Evolutionary conservation across 2,888 invertebrate genomes (phyloP).

Genomic region (Odontocolon sp.): DNA sequence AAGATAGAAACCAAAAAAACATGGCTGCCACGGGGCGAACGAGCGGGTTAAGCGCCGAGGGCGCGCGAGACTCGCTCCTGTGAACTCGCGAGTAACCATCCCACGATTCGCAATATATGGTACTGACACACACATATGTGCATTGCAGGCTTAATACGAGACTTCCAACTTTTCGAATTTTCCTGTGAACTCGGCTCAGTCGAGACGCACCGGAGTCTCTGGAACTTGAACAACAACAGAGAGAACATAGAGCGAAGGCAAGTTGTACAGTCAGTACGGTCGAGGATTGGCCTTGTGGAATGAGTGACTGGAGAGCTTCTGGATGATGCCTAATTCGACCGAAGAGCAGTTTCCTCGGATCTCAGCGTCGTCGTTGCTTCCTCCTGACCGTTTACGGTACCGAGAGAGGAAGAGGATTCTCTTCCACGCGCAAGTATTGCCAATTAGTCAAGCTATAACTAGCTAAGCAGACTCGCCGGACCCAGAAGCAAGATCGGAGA

Average conservation of each 20-base stretch:
- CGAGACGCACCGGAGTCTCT: too few species aligned
- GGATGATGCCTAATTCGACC: slow-evolving; percentile 50
- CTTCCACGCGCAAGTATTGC: slow-evolving; percentile 63
- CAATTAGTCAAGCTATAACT: slow-evolving; percentile 71
- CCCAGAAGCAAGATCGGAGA: neutral
- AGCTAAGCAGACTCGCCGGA: neutral
- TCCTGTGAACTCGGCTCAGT: too few species aligned
- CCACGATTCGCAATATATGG: slow-evolving; percentile 40
- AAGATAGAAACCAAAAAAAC: slow-evolving; percentile 69
- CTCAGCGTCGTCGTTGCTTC: neutral
- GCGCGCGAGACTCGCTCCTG: slow-evolving; percentile 45
- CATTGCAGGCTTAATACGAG: neutral
- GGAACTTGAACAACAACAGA: slow-evolving; percentile 26
- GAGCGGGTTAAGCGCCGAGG: slow-evolving; percentile 52
- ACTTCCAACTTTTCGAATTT: slow-evolving; percentile 40
- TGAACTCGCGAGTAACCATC: slow-evolving; percentile 50
- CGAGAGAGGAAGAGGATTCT: slow-evolving; percentile 24
- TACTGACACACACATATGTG: neutral
- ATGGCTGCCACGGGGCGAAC: slow-evolving; percentile 74
- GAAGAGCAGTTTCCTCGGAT: slow-evolving; percentile 27
- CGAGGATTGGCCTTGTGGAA: neutral
- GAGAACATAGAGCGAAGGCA: neutral
- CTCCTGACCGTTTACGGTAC: slow-evolving; percentile 68
- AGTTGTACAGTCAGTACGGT: neutral
- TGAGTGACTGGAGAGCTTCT: slow-evolving; percentile 15